Percentiles rank a stretch among this genome's conserved stretches.
Evolutionary conservation across 2,888 invertebrate species (phyloP).

Genomic region (Coenonympha glycerion): DNA sequence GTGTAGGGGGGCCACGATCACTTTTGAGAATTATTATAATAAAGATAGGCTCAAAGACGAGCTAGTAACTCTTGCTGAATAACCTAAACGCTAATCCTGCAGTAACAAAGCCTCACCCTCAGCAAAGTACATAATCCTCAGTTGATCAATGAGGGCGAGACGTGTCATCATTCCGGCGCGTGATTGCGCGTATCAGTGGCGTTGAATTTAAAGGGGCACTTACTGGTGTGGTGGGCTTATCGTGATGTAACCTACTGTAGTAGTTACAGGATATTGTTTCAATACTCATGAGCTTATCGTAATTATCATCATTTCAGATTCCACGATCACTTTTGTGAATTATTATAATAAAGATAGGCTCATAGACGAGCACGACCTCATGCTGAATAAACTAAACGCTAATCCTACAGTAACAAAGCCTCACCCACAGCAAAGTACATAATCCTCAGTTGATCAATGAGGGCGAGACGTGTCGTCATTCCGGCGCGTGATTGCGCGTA

Average conservation of each 20-base stretch:
- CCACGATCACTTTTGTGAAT: too few species aligned
- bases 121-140: slow-evolving; percentile 39
- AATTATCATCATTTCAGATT: too few species aligned
- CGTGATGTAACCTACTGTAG: too few species aligned
- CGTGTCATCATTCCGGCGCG: slow-evolving; percentile 40
- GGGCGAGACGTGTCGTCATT: slow-evolving; percentile 42
- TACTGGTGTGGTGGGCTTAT: too few species aligned
- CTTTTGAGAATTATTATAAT: not conserved
- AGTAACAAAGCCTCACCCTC: slow-evolving; percentile 29
- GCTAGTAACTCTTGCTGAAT: too few species aligned
- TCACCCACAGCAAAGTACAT: slow-evolving; percentile 32
- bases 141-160: slow-evolving; percentile 43
- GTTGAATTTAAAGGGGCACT: slow-evolving; percentile 31
- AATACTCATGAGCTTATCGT: too few species aligned
- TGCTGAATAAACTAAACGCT: not conserved
- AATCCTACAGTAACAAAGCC: slow-evolving; percentile 26
- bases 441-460: slow-evolving; percentile 47
- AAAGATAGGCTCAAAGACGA: too few species aligned
- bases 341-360: not conserved
- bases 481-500: slow-evolving; percentile 34
- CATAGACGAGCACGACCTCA: not conserved
- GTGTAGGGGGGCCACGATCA: too few species aligned
- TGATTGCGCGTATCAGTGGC: slow-evolving; percentile 35
- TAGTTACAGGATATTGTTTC: too few species aligned
- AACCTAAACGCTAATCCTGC: not conserved